Evolutionary conservation across 92 coral and sea anemone genomes (phyloP).

Genomic region (Porites divaricata): DNA sequence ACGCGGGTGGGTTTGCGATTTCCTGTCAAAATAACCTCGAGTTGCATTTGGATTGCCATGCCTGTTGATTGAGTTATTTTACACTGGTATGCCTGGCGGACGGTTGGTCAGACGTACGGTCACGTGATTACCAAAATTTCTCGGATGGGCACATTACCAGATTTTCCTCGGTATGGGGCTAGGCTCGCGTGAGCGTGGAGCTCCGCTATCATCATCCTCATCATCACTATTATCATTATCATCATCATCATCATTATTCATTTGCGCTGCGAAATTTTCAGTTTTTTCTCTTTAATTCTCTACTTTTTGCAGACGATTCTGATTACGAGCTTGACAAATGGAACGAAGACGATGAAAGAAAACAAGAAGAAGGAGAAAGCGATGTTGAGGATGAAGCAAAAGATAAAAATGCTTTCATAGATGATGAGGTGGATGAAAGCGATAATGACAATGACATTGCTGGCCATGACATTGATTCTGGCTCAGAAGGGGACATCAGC

Average conservation of each 20-base stretch:
- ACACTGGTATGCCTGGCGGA: too few relatives aligned
- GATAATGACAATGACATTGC: slow-evolving; percentile 39
- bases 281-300: neutral
- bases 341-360: slow-evolving; percentile 85
- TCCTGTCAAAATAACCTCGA: too few relatives aligned
- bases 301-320: slow-evolving; percentile 46
- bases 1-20: too few relatives aligned
- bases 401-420: slow-evolving; percentile 55
- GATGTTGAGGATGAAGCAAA: slow-evolving; percentile 45
- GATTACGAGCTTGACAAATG: slow-evolving; percentile 93
- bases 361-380: slow-evolving; percentile 81
- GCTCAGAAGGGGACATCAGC: slow-evolving; percentile 84
- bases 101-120: too few relatives aligned
- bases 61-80: too few relatives aligned
- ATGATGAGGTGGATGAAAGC: slow-evolving; percentile 67
- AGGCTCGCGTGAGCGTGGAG: too few relatives aligned
- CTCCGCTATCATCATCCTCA: too few relatives aligned
- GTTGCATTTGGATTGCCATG: too few relatives aligned
- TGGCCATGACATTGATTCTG: slow-evolving; percentile 61
- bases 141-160: too few relatives aligned
- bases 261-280: neutral
- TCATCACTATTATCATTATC: too few relatives aligned
- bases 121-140: too few relatives aligned
- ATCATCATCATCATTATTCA: neutral
- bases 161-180: too few relatives aligned